Evolutionary conservation across 2,888 invertebrate species (phyloP), one percentile per base, ranked within the genome.

Genomic region (Baccha elongata): DNA sequence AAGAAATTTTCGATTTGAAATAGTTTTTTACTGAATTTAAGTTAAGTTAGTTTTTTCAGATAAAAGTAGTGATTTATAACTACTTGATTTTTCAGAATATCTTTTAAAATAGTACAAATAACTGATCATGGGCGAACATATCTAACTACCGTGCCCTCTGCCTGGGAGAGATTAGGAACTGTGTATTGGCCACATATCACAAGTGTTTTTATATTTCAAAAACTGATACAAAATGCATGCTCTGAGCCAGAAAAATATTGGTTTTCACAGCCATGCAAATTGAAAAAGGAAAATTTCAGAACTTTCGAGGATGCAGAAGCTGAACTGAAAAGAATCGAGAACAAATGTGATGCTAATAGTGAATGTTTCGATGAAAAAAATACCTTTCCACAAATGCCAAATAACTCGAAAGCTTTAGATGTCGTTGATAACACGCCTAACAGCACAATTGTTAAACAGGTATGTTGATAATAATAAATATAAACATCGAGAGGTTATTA

Each of bases 101-200:
- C 21, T 5, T 46, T 46, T 46, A 46, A 46, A 46, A 46, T 46
- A 7, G 21, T 46, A 0, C 13, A 46, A 46, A 46, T 23, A 46
- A 46, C 7, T 46, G 46, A 46, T 2, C 21, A 19, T 21, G 11
- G 7, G 1, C 4, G 11, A 6, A 46, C 21, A n/a, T 46, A 21
- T 21, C 46, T 46, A 11, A 46, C 46, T 1, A 19, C 17, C n/a
- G 46, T 46, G 0, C 46, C 46, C 1, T 46, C n/a, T 0, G 46
- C 21, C 21, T 46, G 46, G 46, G 46, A 46, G 21, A 46, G 6
- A 21, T 6, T n/a, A n/a, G 46, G 46, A 21, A 21, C 5, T 6
- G 5, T 46, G 2, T 46, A n/a, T n/a, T 46, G 21, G 21, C 46
- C 46, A 21, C 19, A 21, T 2, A 21, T 11, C 19, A 21, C 21